Base-by-base conservation (phyloP, 2,113 vertebrate species). In the Etia nguti region DNA sequence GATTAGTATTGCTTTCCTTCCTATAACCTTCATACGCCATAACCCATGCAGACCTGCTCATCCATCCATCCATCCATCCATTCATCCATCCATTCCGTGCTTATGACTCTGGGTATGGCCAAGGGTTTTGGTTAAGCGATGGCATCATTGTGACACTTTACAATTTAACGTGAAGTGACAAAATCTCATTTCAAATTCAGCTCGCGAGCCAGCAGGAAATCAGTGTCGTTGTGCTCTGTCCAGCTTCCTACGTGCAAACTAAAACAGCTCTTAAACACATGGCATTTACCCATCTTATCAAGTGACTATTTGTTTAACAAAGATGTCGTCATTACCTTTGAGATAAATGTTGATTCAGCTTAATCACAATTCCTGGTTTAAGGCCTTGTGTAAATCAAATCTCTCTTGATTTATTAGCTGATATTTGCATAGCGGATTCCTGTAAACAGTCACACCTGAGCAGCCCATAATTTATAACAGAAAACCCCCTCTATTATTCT, bases 1-100 rank as follows among this genome's bases (percentile, higher is more conserved):
- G 95, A 90, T 95, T 95, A 77, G 88, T 83, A 79, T n/a, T 84
- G 80, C 81, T 84, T 75, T 29, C 79, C 88, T 79, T 87, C 89
- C 87, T 80, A 16, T 84, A 57, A 31, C 83, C 75, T 84, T 50
- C 57, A 90, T 54, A 55, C 84, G 83, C n/a, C 65, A 50, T 38
- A 81, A 62, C 34, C 20, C 79, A 12, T 8, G 20, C 34, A 87
- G 41, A 90, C 90, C 84, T 79, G 85, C 46, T 55, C 86, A 70
- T 83, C 52, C 88, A 86, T 83, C 52, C 75, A 46, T 38, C 59
- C 3, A 50, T 59, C 24, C 2, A 38, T 9, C 36, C 56, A 38
- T 9, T 9, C 56, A 70, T 70, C 38, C 41, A 75, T 52, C 85
- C 54, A 56, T 11, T 56, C 29, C 38, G 16, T 75, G 43, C 52